These are phyloP conservation scores for Himalopsyche anomala DNA, from an alignment of 2,888 invertebrate genomes.

Conservation along the genomic window DNA sequence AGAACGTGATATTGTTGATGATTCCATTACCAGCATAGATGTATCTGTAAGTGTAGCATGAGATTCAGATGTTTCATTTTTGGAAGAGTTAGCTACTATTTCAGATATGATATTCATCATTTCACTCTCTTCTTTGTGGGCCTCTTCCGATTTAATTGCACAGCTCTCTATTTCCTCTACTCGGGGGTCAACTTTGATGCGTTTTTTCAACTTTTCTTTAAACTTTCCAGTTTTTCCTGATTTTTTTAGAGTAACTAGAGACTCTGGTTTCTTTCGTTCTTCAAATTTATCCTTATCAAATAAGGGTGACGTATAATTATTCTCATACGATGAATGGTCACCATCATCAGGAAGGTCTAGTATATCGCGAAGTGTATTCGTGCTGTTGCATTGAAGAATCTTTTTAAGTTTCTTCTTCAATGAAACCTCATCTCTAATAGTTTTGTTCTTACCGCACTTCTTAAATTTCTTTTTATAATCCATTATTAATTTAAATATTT, in stretches of 20 bases:
- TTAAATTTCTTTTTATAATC: slow-evolving; percentile 41
- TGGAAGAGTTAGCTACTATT: slow-evolving; percentile 42
- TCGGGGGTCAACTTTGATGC: background rate
- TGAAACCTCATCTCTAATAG: slow-evolving; percentile 38
- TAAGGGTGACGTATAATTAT: slow-evolving; percentile 12
- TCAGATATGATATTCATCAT: slow-evolving; percentile 56
- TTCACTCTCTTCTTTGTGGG: slow-evolving; percentile 48
- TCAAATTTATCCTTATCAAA: background rate
- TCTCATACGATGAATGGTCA: background rate
- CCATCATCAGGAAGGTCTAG: slow-evolving; percentile 20
- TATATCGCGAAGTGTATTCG: slow-evolving; percentile 3
- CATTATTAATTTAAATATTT: background rate
- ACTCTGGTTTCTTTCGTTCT: background rate
- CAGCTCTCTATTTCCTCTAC: background rate
- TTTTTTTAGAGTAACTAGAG: background rate
- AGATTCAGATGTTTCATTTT: background rate
- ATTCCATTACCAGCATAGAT: background rate
- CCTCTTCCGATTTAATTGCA: slow-evolving; percentile 44
- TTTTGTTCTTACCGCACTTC: slow-evolving; percentile 35
- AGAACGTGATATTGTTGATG: background rate
- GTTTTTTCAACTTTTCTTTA: background rate
- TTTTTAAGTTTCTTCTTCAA: slow-evolving; percentile 56
- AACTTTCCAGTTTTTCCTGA: background rate
- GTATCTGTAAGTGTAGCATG: background rate
- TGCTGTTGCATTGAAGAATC: slow-evolving; percentile 36